Evolutionary conservation across 1,140 invertebrate species (phyloP).

Genomic region (Sinonovacula constricta): DNA sequence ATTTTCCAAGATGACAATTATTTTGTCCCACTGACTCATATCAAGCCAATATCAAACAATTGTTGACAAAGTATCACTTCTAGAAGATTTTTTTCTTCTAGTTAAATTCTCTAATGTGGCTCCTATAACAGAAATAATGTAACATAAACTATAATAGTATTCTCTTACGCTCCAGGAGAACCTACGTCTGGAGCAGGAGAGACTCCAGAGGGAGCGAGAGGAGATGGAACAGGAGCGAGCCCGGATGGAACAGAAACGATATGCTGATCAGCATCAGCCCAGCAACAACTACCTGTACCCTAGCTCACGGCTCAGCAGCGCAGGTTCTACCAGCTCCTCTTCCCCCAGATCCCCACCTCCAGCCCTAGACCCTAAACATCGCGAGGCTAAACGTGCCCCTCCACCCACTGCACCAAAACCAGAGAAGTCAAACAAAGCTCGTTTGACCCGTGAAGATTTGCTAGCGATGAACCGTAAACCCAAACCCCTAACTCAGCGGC

Average conservation of each 20-base stretch:
- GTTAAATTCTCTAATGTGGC: no score
- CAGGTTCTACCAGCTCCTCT: neutral
- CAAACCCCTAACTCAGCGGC: conserved; percentile 56
- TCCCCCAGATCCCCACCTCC: conserved; percentile 27
- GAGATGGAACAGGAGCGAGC: conserved; percentile 46
- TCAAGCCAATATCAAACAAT: no score
- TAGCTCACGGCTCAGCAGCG: neutral
- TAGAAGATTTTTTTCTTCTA: no score
- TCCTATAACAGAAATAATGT: no score
- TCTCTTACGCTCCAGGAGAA: conserved; percentile 58
- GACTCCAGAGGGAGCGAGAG: conserved; percentile 54
- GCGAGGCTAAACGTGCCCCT: conserved; percentile 8
- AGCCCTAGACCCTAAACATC: conserved; percentile 19
- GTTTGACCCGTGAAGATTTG: conserved; percentile 68
- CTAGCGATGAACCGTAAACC: conserved; percentile 73
- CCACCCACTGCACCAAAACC: conserved; percentile 46
- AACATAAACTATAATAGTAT: no score
- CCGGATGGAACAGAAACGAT: conserved; percentile 39
- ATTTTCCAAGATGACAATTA: no score
- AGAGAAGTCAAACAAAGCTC: conserved; percentile 23
- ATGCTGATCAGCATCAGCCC: conserved; percentile 24
- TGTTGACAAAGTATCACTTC: no score
- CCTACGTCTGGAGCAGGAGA: conserved; percentile 56
- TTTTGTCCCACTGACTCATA: no score
- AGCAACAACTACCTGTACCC: conserved; percentile 6